Evolutionary conservation across 2,113 vertebrate species (phyloP), one percentile per base, ranked within the genome.

Genomic region (Petrocephalus zakoni): DNA sequence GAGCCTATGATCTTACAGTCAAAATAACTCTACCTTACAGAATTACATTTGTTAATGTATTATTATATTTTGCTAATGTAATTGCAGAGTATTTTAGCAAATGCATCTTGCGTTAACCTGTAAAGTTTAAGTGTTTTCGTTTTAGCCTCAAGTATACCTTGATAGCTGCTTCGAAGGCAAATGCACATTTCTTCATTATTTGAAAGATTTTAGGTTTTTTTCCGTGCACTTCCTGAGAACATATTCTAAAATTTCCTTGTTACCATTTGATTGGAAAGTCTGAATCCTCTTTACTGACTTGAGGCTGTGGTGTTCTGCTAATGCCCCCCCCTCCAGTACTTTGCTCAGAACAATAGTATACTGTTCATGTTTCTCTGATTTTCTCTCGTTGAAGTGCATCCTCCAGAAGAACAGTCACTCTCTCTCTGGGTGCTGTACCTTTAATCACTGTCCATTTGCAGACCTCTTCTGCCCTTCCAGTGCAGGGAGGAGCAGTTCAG

Each of bases 181-280:
- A 88, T 91, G 89, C 91, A 91, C 88, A 90, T 89, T 91, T 91
- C 87, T 83, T 91, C 81, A 55, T 85, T 84, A 37, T 78, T 89
- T 47, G 64, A 78, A 89, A 15, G 17, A 49, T 81, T 17, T 19
- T 47, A 21, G 11, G 55, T 25, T 86, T 88, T 29, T 46, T 37
- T 42, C 42, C 8, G 21, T 17, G 15, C 61, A 87, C 5, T 51
- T 87, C 13, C n/a, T 37, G 53, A 21, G 11, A n/a, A 58, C 51
- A 19, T 8, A 29, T 19, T 37, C 19, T 10, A 15, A 19, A 85
- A 85, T 52, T n/a, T 52, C n/a, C 51, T 86, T n/a, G 84, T 25
- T 13, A n/a, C 29, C 9, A 19, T 86, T 34, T 21, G 52, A 21
- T 86, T 55, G 51, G 52, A 86, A 86, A 55, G 29, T 11, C 4